These are phyloP conservation scores for Acanthisitta chloris DNA, from an alignment of 2,113 vertebrate species.

Conservation along the genomic window DNA sequence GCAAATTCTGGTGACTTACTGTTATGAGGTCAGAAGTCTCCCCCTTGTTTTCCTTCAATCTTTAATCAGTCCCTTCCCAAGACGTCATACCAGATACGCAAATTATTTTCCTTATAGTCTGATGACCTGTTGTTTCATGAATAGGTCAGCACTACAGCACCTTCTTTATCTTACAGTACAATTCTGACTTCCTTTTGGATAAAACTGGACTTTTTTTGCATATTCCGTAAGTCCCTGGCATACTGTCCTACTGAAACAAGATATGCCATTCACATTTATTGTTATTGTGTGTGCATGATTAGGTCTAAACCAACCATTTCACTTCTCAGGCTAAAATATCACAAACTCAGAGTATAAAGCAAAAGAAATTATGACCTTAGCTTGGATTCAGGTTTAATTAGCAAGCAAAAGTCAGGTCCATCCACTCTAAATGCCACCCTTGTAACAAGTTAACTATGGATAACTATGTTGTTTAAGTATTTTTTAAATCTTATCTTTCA, in stretches of 20 bases:
- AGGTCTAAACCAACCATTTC: neutral
- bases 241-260: neutral
- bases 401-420: neutral
- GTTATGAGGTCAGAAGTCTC: neutral
- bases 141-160: neutral
- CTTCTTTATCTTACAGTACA: neutral
- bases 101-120: neutral
- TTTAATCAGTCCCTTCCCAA: neutral
- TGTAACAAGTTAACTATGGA: neutral
- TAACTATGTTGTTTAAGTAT: neutral
- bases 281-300: neutral
- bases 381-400: neutral
- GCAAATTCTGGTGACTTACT: neutral
- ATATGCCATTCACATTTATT: neutral
- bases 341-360: neutral
- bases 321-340: neutral
- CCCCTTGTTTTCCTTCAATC: neutral
- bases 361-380: neutral
- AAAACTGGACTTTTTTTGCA: neutral
- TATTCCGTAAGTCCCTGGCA: neutral
- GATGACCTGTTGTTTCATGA: neutral
- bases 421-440: neutral
- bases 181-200: neutral
- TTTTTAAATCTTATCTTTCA: neutral
- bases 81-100: neutral